A percentile compares a stretch with the other conserved stretches of the same genome.
Evolutionary conservation across 2,113 vertebrate species (phyloP).

Genomic region (Colinus virginianus): DNA sequence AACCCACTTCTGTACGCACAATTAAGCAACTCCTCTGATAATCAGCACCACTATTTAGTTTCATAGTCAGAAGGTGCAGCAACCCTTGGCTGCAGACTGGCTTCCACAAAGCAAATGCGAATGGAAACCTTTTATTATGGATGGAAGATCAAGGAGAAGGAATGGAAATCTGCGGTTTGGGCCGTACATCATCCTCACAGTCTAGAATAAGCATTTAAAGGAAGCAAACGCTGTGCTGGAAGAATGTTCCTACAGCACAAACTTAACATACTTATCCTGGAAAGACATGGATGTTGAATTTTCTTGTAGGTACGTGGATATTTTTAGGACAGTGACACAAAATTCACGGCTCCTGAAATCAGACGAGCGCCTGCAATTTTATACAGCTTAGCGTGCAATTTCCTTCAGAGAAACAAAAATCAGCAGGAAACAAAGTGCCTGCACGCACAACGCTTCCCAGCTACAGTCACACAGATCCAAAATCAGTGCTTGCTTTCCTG

Average conservation of each 20-base stretch:
- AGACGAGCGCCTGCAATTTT: fast-evolving
- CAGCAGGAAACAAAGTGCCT: background rate
- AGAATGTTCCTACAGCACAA: background rate
- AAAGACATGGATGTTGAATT: fast-evolving
- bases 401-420: no score
- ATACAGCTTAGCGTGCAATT: background rate
- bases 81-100: background rate
- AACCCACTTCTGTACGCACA: background rate
- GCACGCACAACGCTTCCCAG: background rate
- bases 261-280: background rate
- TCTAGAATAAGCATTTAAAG: background rate
- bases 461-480: fast-evolving
- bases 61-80: background rate
- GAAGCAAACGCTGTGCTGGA: background rate
- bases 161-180: background rate
- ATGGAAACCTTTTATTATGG: background rate
- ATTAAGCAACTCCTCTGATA: background rate
- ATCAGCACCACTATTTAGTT: background rate
- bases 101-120: background rate
- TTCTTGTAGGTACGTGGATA: background rate
- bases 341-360: background rate
- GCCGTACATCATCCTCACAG: background rate
- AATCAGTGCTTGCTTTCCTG: background rate
- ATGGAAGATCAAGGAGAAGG: background rate
- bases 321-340: background rate